Evolutionary conservation across 1,140 invertebrate genomes (phyloP).

Genomic region (Lethrus apterus): DNA sequence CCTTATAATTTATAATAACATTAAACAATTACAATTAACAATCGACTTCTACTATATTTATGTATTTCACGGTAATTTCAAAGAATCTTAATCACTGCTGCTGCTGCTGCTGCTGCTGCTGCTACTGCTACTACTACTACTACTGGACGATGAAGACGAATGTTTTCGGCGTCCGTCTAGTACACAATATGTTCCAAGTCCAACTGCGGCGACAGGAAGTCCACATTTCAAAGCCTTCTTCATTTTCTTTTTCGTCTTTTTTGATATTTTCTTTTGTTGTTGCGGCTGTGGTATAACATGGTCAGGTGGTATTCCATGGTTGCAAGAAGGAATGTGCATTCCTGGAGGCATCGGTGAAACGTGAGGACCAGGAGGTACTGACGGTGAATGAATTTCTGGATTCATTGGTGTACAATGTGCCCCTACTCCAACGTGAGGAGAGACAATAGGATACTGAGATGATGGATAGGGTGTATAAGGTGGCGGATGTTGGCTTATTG

Average conservation of each 20-base stretch:
- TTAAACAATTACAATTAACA: neutral
- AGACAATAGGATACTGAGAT: conserved; percentile 6
- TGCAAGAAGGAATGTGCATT: neutral
- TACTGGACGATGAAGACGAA: neutral
- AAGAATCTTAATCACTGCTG: conserved; percentile 7
- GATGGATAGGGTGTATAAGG: conserved; percentile 1
- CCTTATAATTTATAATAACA: neutral
- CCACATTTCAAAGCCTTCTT: too few relatives aligned
- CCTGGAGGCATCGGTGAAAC: neutral
- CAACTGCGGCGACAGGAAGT: too few relatives aligned
- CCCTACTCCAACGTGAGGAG: conserved; percentile 6
- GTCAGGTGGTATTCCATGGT: neutral
- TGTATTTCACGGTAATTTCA: neutral
- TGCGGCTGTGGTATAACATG: neutral
- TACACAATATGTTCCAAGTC: too few relatives aligned
- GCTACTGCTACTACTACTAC: conserved; percentile 6
- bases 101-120: conserved; percentile 6
- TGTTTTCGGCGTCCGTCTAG: too few relatives aligned
- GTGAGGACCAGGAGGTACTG: neutral
- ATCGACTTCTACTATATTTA: neutral
- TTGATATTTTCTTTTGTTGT: neutral
- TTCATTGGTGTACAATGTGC: too few relatives aligned
- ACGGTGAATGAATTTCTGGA: too few relatives aligned
- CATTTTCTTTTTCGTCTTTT: conserved; percentile 5
- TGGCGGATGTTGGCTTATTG: conserved; percentile 3